Base-by-base conservation (phyloP, 2,888 invertebrate genomes). In the Phalera bucephala region DNA sequence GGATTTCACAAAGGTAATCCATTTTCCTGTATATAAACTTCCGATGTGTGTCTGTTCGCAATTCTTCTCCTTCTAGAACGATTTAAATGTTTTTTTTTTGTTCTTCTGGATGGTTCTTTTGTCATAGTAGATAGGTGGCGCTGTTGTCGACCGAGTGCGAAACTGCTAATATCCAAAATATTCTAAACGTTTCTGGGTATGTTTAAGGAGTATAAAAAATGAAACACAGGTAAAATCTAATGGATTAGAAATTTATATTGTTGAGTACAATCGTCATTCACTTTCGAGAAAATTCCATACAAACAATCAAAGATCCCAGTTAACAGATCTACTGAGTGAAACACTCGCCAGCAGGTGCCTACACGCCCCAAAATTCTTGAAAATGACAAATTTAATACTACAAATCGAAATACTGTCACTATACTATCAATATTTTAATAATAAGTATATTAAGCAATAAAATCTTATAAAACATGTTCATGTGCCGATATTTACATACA, bases 181-280 rank as follows among this genome's bases (percentile, higher is more conserved):
- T n/a, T n/a, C n/a, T n/a, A n/a, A n/a, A n/a, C n/a, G n/a, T n/a
- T n/a, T n/a, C n/a, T n/a, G n/a, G n/a, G n/a, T n/a, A n/a, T n/a
- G n/a, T n/a, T n/a, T n/a, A n/a, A n/a, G n/a, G n/a, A n/a, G 8
- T 12, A n/a, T 29, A 13, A 9, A 3, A 69, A 87, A 85, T 85
- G 72, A 88, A 85, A 86, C 78, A 57, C 65, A 45, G 13, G 47
- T 51, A 53, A 65, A 67, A 73, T 86, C 80, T 88, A 88, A 84
- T 86, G 88, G 87, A 87, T 88, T 82, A 88, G 87, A 88, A 89
- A 84, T 88, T 83, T 89, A 84, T 87, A 84, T 88, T 87, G 79
- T 84, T 86, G 88, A 88, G 78, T 87, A 86, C 86, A 87, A 80
- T 86, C 80, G 77, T 86, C 78, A 80, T 74, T 72, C 71, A 83